Percentiles rank a stretch among this genome's conserved stretches.
phyloP scores from a whole-genome alignment of 2,888 invertebrate genomes.

The Timema cristinae region DNA sequence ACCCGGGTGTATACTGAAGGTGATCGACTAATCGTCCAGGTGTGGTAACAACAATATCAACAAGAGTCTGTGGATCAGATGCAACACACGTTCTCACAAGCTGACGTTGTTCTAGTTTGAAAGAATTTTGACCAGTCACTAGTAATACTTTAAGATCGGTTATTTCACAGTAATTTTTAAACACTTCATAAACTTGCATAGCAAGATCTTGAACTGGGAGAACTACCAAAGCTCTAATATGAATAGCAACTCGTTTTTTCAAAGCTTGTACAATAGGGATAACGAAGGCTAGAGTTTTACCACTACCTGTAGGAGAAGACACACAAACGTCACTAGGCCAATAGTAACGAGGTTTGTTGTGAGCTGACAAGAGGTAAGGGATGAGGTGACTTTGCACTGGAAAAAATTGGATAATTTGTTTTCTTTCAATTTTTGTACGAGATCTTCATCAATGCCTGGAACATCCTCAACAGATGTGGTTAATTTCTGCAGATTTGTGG shows the following conservation, averaged over 20 bases:
- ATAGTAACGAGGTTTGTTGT: slow-evolving; percentile 55
- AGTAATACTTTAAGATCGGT: slow-evolving; percentile 67
- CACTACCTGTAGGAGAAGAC: slow-evolving; percentile 96
- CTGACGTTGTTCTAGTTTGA: slow-evolving; percentile 46
- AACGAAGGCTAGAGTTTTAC: slow-evolving; percentile 93
- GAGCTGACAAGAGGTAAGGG: slow-evolving; percentile 67
- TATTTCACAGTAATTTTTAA: slow-evolving; percentile 63
- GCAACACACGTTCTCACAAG: slow-evolving; percentile 55
- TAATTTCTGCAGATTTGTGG: slow-evolving; percentile 62
- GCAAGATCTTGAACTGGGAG: slow-evolving; percentile 92
- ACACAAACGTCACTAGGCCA: slow-evolving; percentile 91
- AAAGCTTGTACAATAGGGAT: slow-evolving; percentile 81
- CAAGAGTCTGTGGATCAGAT: slow-evolving; percentile 56
- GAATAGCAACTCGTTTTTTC: slow-evolving; percentile 57
- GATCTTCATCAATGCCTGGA: slow-evolving; percentile 57
- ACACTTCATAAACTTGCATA: slow-evolving; percentile 80
- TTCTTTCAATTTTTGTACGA: slow-evolving; percentile 59
- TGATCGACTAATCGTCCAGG: slow-evolving; percentile 93
- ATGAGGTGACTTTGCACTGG: slow-evolving; percentile 75
- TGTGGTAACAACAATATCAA: slow-evolving; percentile 88
- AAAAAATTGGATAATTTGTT: slow-evolving; percentile 75
- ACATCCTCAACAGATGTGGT: slow-evolving; percentile 54
- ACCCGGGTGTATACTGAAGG: slow-evolving; percentile 75
- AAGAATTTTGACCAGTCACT: slow-evolving; percentile 29
- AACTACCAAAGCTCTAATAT: slow-evolving; percentile 80